phyloP scores from a whole-genome alignment of 2,888 invertebrate genomes.

The Argyresthia goedartella region DNA sequence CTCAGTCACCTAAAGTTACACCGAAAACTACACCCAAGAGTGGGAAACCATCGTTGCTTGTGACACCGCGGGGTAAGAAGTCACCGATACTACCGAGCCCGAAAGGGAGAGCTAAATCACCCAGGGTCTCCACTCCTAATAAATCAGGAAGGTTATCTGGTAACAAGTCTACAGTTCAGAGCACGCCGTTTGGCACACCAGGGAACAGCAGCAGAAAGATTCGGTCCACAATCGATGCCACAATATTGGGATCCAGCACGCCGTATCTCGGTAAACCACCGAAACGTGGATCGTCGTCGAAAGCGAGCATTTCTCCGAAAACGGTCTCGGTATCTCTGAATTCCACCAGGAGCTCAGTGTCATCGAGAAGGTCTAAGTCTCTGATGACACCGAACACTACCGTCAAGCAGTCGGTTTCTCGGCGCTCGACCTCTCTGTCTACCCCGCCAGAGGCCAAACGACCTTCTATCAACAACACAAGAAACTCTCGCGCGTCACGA shows the following conservation, averaged over 20 bases:
- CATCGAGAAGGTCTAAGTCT: constrained; percentile 24
- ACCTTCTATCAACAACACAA: constrained; percentile 27
- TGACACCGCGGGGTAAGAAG: background rate
- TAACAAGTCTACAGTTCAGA: constrained; percentile 1
- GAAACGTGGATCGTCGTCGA: background rate
- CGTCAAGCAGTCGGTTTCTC: background rate
- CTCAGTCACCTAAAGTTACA: background rate
- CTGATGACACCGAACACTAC: constrained; percentile 21
- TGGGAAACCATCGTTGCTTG: background rate
- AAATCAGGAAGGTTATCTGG: background rate
- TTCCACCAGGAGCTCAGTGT: constrained; percentile 11
- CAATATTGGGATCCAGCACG: constrained; percentile 33
- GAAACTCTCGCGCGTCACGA: constrained; percentile 27
- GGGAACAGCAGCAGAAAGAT: constrained; percentile 19
- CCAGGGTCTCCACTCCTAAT: background rate
- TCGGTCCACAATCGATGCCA: constrained; percentile 24
- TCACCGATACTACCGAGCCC: background rate
- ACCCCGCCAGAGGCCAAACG: constrained; percentile 21
- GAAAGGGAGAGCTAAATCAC: background rate
- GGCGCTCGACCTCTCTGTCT: background rate
- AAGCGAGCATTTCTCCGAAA: background rate
- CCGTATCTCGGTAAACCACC: constrained; percentile 25
- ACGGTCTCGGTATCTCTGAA: background rate
- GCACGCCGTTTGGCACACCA: constrained; percentile 28
- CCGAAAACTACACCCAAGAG: background rate